Evolutionary conservation across 1,140 invertebrate species (phyloP).

Genomic region (Rhynchophorus ferrugineus): DNA sequence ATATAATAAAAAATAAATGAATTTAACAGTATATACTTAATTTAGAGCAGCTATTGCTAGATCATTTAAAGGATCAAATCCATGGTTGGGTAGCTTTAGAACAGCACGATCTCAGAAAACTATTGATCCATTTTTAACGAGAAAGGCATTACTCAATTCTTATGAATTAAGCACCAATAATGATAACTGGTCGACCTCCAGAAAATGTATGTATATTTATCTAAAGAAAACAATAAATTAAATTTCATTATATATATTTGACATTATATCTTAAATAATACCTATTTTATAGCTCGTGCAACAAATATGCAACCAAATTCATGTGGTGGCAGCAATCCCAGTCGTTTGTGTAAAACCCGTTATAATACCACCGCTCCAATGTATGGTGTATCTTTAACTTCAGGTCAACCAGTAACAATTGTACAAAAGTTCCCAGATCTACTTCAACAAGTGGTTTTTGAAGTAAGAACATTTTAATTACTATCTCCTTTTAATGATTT

Average conservation of each 20-base stretch:
- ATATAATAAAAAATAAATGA: not conserved
- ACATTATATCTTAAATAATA: slow-evolving; percentile 3
- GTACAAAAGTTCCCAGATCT: slow-evolving; percentile 91
- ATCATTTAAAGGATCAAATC: slow-evolving; percentile 47
- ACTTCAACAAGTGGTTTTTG: slow-evolving; percentile 88
- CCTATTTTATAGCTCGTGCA: slow-evolving; percentile 33
- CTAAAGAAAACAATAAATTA: not conserved
- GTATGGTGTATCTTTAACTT: slow-evolving; percentile 86
- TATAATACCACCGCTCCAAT: slow-evolving; percentile 90
- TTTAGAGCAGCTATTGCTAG: slow-evolving; percentile 56
- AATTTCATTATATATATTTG: not conserved
- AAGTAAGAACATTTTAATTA: slow-evolving; percentile 46
- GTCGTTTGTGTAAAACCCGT: slow-evolving; percentile 72
- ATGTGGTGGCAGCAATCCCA: slow-evolving; percentile 57
- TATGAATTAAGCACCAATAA: slow-evolving; percentile 49
- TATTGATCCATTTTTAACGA: slow-evolving; percentile 64
- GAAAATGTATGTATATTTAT: slow-evolving; percentile 34
- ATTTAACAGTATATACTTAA: slow-evolving; percentile 22
- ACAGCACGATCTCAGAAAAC: slow-evolving; percentile 52
- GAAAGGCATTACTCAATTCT: slow-evolving; percentile 57
- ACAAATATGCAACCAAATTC: slow-evolving; percentile 33
- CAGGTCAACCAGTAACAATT: slow-evolving; percentile 85
- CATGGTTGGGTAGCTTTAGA: slow-evolving; percentile 52
- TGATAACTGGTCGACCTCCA: slow-evolving; percentile 16
- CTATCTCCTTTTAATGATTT: not conserved